Base-by-base conservation (phyloP, 2,888 invertebrate species). In the Exephanes ischioxanthus region DNA sequence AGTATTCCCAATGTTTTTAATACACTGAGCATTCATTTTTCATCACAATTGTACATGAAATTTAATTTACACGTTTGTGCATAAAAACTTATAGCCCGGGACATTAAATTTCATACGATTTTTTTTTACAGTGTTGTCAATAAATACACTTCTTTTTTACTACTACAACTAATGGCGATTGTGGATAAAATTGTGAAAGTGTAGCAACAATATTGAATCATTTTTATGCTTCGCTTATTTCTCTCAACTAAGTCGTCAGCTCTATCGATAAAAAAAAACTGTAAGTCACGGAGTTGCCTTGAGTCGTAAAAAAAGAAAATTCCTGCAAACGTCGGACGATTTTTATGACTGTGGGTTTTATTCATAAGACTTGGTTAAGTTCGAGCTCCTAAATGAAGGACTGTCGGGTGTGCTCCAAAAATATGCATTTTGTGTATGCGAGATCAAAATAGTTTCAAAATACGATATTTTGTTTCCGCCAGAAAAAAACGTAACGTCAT, bases 311-410 rank as follows among this genome's bases (percentile, higher is more conserved):
- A 63, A 45, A 61, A 72, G 58, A 4, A 71, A 71, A n/a, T 33
- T 53, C 19, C 26, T 58, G 16, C 55, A 71, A 33, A 51, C 58
- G 55, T 55, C 41, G 3, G 72, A 73, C 41, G 55, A 45, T 73
- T 73, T 58, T 73, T 73, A 72, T 41, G 55, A 72, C 61, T 71
- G 41, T 71, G 70, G 61, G 26, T 51, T 55, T 33, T 71, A 66
- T 66, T 55, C 55, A 45, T n/a, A 45, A 66, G 71, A 33, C 66
- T 45, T 33, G 77, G 68, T 75, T 48, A 77, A 51, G 22, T 45
- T 55, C 30, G 14, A 37, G 63, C 26, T 77, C 41, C 48, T 41
- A 45, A 9, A 77, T 55, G 33, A 30, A 53, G 41, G 61, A 26
- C 41, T 16, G 14, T 16, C 16, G 26, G 45, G 61, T 7, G 53